Percentiles rank a stretch among this genome's conserved stretches.
These are phyloP conservation scores for Galemys pyrenaicus DNA, from an alignment of 2,113 vertebrate species.

Conservation along the genomic window DNA sequence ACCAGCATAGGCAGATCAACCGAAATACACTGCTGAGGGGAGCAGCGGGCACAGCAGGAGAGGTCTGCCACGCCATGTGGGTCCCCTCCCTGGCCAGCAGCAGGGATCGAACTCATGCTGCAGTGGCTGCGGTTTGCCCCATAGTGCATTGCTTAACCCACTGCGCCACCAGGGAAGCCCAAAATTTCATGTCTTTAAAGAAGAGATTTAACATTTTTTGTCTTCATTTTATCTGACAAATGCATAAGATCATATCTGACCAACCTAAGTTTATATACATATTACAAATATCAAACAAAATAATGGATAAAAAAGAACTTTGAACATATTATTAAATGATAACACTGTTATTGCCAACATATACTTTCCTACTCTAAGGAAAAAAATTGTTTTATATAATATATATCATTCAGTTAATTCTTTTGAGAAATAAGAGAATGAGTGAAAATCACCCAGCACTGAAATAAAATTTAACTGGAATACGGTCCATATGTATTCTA, in stretches of 20 bases:
- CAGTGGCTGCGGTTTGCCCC: too few relatives aligned
- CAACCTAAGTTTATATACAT: not conserved
- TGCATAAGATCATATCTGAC: constrained; percentile 1
- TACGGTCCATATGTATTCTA: not conserved
- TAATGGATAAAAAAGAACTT: not conserved
- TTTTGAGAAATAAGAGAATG: constrained; percentile 36
- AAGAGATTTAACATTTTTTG: not conserved
- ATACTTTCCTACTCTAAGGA: not conserved
- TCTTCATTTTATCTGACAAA: constrained; percentile 11
- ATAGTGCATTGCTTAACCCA: too few relatives aligned
- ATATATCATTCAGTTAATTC: constrained; percentile 30
- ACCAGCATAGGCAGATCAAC: too few relatives aligned
- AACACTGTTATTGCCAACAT: not conserved
- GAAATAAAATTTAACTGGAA: constrained; percentile 32
- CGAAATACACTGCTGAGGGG: too few relatives aligned
- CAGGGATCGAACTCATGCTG: too few relatives aligned
- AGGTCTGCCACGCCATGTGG: too few relatives aligned
- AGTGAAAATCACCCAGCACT: not conserved
- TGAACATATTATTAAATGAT: constrained; percentile 21
- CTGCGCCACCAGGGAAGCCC: too few relatives aligned
- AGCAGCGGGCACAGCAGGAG: too few relatives aligned
- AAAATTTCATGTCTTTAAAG: not conserved
- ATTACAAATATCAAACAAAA: constrained; percentile 50
- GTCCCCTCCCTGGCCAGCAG: too few relatives aligned
- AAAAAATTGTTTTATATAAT: constrained; percentile 21